Evolutionary conservation across 1,140 invertebrate species (phyloP).

Genomic region (Copidosoma floridanum): DNA sequence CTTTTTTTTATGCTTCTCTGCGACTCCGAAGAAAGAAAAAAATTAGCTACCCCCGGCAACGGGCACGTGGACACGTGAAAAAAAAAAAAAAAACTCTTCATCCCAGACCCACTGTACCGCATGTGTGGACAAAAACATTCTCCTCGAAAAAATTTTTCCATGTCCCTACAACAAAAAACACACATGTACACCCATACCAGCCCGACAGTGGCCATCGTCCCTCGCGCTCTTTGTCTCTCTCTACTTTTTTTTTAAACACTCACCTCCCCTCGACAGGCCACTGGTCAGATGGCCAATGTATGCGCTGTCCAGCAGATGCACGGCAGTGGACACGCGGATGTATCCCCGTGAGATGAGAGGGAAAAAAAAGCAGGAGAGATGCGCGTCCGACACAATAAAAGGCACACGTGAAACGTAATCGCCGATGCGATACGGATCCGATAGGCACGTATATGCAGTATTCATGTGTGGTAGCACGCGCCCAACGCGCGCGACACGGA

Average conservation of each 20-base stretch:
- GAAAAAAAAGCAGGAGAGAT: not conserved
- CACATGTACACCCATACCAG: no score
- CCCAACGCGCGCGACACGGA: not conserved
- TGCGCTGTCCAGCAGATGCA: constrained; percentile 12
- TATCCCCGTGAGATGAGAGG: no score
- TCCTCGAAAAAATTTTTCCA: constrained; percentile 1
- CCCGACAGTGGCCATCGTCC: no score
- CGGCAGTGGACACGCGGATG: not conserved
- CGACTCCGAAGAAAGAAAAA: not conserved
- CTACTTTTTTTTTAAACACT: not conserved
- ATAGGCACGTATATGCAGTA: no score
- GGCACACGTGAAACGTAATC: constrained; percentile 24
- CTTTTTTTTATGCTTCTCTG: no score
- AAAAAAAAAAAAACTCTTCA: no score
- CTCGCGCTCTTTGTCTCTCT: not conserved
- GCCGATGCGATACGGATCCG: constrained; percentile 11
- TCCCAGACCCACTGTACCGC: no score
- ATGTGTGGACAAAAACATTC: not conserved
- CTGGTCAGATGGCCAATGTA: constrained; percentile 13
- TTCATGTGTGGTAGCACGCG: no score
- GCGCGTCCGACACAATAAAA: constrained; percentile 6
- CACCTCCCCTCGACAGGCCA: not conserved
- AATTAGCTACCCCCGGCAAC: not conserved
- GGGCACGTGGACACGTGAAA: no score
- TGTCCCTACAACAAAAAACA: no score